Base-by-base conservation (phyloP, 2,888 invertebrate species). In the Acronicta aceris region DNA sequence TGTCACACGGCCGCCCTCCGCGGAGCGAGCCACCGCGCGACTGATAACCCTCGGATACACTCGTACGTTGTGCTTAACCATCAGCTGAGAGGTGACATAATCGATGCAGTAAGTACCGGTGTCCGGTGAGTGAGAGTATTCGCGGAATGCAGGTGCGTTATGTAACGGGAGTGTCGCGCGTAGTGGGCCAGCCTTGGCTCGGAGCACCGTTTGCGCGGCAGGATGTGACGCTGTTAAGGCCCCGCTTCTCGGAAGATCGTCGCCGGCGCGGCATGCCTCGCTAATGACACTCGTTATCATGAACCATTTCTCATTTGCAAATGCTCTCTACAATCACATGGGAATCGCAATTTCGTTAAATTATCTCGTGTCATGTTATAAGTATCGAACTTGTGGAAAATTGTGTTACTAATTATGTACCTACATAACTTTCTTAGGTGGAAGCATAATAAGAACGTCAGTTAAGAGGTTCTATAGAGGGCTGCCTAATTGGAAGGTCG, bases 1-100 rank as follows among this genome's bases (percentile, higher is more conserved):
- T 51, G 61, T 71, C 71, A 71, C 71, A 63, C 86, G 89, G 82
- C 81, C 82, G 83, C 83, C 50, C 54, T 64, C 43, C 83, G 74
- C 70, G 72, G 54, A 68, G 70, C 77, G 76, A 78, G 68, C 78
- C 70, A 65, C 68, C 74, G 74, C 78, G 78, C 84, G 83, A 84
- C 86, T 85, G 82, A 83, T 83, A 84, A 81, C 79, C 81, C 58
- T 59, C 57, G 74, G 74, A 69, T 74, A 74, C 79, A 66, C 66
- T 76, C 80, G 79, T 77, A 73, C 84, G 79, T 84, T 82, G 90
- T 90, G 90, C 85, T 84, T 83, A 86, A 82, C 82, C 86, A 82
- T 89, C 92, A 92, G 91, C 92, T 92, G 92, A 87, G 89, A 89
- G 85, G 91, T 91, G 92, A 92, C 89, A 92, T 91, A 93, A 92